A percentile compares a stretch with the other conserved stretches of the same genome.
Evolutionary conservation across 2,797 vertebrate species (phyloP).

Genomic region (Scolopax bukidnonensis): DNA sequence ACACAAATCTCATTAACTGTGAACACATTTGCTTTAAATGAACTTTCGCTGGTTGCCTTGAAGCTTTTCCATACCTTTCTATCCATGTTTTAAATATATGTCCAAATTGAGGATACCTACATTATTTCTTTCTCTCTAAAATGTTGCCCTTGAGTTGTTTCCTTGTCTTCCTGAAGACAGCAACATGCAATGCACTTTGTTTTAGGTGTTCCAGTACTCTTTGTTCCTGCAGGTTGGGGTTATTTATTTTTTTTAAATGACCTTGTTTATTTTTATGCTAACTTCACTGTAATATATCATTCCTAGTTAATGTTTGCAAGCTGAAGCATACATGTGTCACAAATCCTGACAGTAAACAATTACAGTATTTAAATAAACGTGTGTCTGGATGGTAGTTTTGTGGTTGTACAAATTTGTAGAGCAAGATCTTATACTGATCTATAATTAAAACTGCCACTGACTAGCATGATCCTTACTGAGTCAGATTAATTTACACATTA

Average conservation of each 20-base stretch:
- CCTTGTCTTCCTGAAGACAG: constrained; percentile 32
- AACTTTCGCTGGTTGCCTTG: constrained; percentile 41
- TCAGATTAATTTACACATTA: constrained; percentile 79
- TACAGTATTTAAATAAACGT: constrained; percentile 76
- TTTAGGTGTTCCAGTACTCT: not conserved
- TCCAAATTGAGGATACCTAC: not conserved
- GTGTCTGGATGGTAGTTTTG: constrained; percentile 53
- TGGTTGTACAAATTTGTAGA: constrained; percentile 72
- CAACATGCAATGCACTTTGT: not conserved
- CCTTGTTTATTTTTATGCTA: constrained; percentile 63
- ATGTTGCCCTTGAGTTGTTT: not conserved
- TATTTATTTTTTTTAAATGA: not conserved
- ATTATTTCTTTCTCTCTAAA: constrained; percentile 21
- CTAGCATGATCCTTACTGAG: constrained; percentile 70
- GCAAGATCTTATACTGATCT: constrained; percentile 75
- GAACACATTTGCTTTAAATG: constrained; percentile 57
- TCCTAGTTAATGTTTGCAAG: constrained; percentile 66
- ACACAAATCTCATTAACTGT: constrained; percentile 64
- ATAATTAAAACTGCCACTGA: constrained; percentile 77
- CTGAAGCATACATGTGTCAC: constrained; percentile 63
- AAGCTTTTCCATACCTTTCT: constrained; percentile 41
- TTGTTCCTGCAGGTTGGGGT: not conserved
- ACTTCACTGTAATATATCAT: constrained; percentile 2
- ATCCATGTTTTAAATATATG: not conserved
- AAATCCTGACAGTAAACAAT: constrained; percentile 79